Percentiles rank a stretch among this genome's conserved stretches.
Conservation (phyloP, 2,113 vertebrate genomes). For the Progne subis region DNA sequence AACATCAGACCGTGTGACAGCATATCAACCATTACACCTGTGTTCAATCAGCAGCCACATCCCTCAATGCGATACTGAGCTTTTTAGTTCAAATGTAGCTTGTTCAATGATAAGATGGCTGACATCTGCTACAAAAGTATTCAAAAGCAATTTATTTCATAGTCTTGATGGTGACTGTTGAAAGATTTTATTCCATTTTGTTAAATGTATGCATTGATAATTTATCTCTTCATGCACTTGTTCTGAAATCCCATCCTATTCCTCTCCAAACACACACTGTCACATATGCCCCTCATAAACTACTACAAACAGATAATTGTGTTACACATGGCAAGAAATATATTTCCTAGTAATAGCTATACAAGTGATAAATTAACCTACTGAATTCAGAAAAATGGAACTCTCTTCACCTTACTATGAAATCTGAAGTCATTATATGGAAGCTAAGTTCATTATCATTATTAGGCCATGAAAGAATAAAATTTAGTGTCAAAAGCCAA, state of each 20-base stretch:
- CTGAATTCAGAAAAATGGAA: not conserved
- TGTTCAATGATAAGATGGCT: constrained; percentile 83
- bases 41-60: constrained; percentile 85
- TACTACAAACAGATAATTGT: not conserved
- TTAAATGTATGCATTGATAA: constrained; percentile 27
- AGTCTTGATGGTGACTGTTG: constrained; percentile 72
- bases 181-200: constrained; percentile 71
- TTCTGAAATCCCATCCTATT: not conserved
- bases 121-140: constrained; percentile 80
- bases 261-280: not conserved
- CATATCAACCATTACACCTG: constrained; percentile 92
- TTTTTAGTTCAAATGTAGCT: constrained; percentile 78
- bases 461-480: not conserved
- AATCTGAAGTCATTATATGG: not conserved
- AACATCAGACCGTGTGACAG: constrained; percentile 87
- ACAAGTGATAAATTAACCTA: not conserved
- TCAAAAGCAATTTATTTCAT: constrained; percentile 84
- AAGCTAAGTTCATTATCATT: not conserved
- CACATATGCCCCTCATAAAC: not conserved
- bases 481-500: not conserved
- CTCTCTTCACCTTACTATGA: not conserved
- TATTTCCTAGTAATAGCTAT: not conserved
- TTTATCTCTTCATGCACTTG: constrained; percentile 7
- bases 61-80: constrained; percentile 73
- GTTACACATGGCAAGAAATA: not conserved